Conservation (phyloP, 2,888 invertebrate genomes). For the Ophion ventricosus region DNA sequence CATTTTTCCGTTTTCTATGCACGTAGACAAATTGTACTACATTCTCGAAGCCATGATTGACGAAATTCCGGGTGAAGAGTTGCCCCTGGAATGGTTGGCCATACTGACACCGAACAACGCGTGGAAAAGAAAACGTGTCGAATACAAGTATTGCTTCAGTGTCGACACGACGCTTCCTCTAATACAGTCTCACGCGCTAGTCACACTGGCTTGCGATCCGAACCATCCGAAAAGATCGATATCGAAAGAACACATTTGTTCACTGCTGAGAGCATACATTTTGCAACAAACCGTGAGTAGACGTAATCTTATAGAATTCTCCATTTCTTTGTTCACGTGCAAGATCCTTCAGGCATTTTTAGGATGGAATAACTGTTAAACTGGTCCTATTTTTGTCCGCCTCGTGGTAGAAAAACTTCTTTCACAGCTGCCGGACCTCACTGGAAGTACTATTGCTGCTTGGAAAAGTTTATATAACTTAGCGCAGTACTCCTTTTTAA, state of each 20-base stretch:
- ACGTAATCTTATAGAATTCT: neutral
- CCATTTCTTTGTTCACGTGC: neutral
- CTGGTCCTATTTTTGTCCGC: too few species aligned
- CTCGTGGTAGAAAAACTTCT: too few species aligned
- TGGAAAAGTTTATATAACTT: too few species aligned
- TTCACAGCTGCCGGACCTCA: too few species aligned
- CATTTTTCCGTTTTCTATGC: slow-evolving; percentile 5
- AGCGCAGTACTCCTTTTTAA: too few species aligned
- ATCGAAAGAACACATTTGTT: slow-evolving; percentile 15
- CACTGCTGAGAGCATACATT: slow-evolving; percentile 20
- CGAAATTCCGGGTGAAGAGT: slow-evolving; percentile 10
- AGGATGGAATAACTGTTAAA: too few species aligned
- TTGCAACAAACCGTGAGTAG: slow-evolving; percentile 47
- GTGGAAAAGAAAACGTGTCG: neutral
- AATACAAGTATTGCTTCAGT: slow-evolving; percentile 38
- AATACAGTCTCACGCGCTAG: slow-evolving; percentile 10
- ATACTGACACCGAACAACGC: neutral
- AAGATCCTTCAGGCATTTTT: too few species aligned
- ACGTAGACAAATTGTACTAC: slow-evolving; percentile 49
- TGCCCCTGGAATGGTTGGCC: slow-evolving; percentile 20
- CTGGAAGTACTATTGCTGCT: too few species aligned
- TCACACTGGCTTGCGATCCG: neutral
- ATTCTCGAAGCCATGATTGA: slow-evolving; percentile 39
- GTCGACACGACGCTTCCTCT: neutral
- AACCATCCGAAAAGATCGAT: neutral